These are phyloP conservation scores for Amphipyra berbera DNA, from an alignment of 2,888 invertebrate genomes.

Conservation along the genomic window DNA sequence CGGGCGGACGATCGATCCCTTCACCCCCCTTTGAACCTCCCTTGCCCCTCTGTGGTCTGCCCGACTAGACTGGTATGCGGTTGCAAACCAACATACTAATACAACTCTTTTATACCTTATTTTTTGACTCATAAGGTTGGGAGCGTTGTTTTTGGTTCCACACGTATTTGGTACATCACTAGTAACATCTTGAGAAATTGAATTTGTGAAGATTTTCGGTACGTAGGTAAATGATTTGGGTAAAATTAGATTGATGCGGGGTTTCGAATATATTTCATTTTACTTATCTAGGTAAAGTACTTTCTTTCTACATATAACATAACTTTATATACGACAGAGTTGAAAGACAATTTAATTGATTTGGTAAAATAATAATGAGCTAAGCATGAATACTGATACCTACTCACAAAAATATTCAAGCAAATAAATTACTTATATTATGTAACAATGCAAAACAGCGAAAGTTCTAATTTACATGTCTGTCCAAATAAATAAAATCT, in stretches of 20 bases:
- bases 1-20: conserved; percentile 68
- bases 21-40: conserved; percentile 30
- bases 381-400: too few relatives aligned
- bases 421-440: too few relatives aligned
- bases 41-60: conserved; percentile 54
- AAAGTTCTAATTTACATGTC: too few relatives aligned
- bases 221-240: conserved; percentile 6
- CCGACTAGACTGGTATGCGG: conserved; percentile 67
- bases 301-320: not conserved
- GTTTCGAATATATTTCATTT: not conserved
- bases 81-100: conserved; percentile 23
- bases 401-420: too few relatives aligned
- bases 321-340: too few relatives aligned
- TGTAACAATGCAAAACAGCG: too few relatives aligned
- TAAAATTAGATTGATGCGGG: conserved; percentile 3
- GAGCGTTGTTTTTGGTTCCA: conserved; percentile 7
- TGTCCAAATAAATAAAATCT: too few relatives aligned
- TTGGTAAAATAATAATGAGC: too few relatives aligned
- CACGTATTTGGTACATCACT: conserved; percentile 7
- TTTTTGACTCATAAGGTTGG: conserved; percentile 14
- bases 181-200: conserved; percentile 23
- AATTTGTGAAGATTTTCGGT: conserved; percentile 31
- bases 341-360: too few relatives aligned
- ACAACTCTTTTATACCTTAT: conserved; percentile 26
- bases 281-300: not conserved